These are phyloP conservation scores for Archips crataeganus DNA, from an alignment of 2,888 invertebrate genomes.

Conservation along the genomic window DNA sequence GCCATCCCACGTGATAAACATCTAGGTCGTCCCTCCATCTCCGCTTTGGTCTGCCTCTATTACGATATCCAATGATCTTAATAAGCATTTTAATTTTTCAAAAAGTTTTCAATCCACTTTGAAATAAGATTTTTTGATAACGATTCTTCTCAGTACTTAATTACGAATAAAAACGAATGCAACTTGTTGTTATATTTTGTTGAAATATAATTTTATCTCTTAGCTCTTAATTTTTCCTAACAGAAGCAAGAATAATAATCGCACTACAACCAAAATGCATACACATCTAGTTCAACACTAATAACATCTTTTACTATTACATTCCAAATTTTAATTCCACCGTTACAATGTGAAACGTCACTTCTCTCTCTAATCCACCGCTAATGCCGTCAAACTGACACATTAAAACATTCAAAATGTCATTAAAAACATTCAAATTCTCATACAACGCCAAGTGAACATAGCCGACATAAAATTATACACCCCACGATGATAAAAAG, in stretches of 20 bases:
- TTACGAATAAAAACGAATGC: too few species aligned
- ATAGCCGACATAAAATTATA: conserved; percentile 64
- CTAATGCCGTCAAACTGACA: conserved; percentile 69
- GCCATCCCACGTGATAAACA: too few species aligned
- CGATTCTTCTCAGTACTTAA: too few species aligned
- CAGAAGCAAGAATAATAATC: background rate
- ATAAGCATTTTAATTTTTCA: too few species aligned
- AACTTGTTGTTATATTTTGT: background rate
- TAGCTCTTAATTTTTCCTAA: background rate
- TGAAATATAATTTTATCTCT: background rate
- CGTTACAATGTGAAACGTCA: conserved; percentile 26
- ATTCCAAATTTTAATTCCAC: conserved; percentile 24
- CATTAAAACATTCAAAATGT: conserved; percentile 61
- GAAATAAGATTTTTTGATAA: too few species aligned
- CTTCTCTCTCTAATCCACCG: conserved; percentile 44
- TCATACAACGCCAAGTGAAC: conserved; percentile 66
- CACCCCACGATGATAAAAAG: conserved; percentile 67
- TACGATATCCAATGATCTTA: too few species aligned
- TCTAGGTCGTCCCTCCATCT: too few species aligned
- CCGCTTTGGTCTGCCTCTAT: too few species aligned
- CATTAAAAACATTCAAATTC: conserved; percentile 58
- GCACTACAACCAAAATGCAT: background rate
- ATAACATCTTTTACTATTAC: conserved; percentile 19
- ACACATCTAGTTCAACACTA: conserved; percentile 20
- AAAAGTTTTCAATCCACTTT: too few species aligned